Evolutionary conservation across 2,113 vertebrate genomes (phyloP).

Genomic region (Riparia riparia): DNA sequence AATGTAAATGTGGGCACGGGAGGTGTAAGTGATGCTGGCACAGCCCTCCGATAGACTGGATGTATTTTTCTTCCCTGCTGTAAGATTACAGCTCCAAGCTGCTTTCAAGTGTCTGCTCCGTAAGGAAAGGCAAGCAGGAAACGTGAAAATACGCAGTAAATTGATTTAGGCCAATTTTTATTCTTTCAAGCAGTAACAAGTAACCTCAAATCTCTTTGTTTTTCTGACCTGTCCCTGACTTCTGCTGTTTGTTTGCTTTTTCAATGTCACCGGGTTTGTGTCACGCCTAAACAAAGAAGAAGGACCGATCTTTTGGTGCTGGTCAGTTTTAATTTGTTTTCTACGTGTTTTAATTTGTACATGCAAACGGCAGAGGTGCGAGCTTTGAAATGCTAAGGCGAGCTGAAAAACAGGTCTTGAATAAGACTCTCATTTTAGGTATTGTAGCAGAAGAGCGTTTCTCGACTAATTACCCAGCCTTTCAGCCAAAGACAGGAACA

Average conservation of each 20-base stretch:
- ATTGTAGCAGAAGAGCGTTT: neutral
- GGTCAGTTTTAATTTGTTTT: constrained; percentile 11
- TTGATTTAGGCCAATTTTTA: constrained; percentile 38
- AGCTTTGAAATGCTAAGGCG: neutral
- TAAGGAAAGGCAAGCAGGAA: neutral
- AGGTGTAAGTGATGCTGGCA: neutral
- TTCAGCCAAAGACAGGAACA: neutral
- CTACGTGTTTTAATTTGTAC: neutral
- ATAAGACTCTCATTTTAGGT: neutral
- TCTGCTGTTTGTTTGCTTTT: constrained; percentile 37
- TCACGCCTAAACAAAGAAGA: neutral
- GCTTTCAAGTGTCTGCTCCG: neutral
- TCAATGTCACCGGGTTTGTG: neutral
- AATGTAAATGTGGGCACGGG: neutral
- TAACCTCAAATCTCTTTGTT: neutral
- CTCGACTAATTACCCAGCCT: neutral
- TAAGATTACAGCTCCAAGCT: neutral
- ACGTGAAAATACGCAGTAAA: neutral
- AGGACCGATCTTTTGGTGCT: neutral
- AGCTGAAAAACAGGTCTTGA: neutral
- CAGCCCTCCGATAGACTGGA: neutral
- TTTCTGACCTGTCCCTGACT: constrained; percentile 7
- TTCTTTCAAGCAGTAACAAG: neutral
- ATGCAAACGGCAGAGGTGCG: neutral
- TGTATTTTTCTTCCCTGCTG: neutral